These are phyloP conservation scores for Triops cancriformis DNA, from an alignment of 1,140 invertebrate species.

Conservation along the genomic window DNA sequence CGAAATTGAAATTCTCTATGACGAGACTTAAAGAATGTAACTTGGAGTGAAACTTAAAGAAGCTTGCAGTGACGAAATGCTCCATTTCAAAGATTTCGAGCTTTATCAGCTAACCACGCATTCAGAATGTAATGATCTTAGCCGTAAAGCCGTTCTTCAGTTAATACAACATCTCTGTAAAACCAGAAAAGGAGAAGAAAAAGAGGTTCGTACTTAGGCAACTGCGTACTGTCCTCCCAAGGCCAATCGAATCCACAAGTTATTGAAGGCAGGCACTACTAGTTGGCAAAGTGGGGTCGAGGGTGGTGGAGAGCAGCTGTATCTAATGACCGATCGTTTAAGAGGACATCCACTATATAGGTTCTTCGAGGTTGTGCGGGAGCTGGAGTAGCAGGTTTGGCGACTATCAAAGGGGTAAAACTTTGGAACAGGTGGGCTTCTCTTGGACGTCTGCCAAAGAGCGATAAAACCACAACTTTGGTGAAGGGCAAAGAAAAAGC, in stretches of 20 bases:
- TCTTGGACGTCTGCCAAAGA: not conserved
- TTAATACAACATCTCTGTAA: too few species aligned
- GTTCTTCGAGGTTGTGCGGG: not conserved
- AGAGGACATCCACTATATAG: not conserved
- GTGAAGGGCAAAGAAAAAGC: not conserved
- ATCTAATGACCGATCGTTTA: conserved; percentile 14
- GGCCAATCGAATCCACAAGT: not conserved
- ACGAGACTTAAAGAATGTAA: too few species aligned
- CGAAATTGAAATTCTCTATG: too few species aligned
- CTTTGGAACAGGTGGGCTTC: conserved; percentile 4
- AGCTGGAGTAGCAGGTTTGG: not conserved
- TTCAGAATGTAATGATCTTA: too few species aligned
- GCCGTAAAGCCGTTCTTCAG: too few species aligned
- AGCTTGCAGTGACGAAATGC: too few species aligned
- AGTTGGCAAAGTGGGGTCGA: not conserved
- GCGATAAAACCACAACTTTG: conserved; percentile 13
- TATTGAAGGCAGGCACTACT: not conserved
- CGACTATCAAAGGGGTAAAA: not conserved
- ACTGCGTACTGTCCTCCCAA: not conserved
- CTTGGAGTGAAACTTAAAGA: too few species aligned
- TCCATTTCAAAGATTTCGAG: too few species aligned
- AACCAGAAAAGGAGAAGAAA: too few species aligned
- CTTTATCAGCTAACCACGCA: too few species aligned
- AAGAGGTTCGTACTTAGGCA: too few species aligned
- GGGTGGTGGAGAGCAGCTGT: not conserved